Conservation (phyloP, 2,113 vertebrate species). For the Mungos mungo region DNA sequence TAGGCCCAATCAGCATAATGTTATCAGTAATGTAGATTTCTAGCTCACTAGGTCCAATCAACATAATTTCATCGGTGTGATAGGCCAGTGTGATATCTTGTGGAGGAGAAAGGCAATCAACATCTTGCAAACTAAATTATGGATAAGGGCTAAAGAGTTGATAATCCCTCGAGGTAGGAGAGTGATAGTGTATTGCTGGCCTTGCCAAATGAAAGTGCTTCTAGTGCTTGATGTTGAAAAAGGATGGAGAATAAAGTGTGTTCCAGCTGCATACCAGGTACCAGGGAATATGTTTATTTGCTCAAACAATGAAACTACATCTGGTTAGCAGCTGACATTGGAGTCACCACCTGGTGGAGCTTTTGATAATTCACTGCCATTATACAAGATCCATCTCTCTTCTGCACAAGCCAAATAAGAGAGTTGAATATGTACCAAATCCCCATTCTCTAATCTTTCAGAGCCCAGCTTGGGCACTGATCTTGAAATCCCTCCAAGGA, state of each 20-base stretch:
- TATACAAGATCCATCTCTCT: too few relatives aligned
- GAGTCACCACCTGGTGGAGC: neutral
- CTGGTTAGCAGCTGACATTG: neutral
- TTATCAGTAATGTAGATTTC: neutral
- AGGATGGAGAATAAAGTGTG: neutral
- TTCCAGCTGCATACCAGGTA: neutral
- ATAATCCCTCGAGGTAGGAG: too few relatives aligned
- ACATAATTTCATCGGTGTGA: neutral
- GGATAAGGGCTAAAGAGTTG: neutral
- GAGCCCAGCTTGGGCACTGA: neutral
- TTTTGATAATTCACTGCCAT: neutral
- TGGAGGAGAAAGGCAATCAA: neutral
- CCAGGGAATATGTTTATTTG: neutral
- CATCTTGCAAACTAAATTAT: neutral
- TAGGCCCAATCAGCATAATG: neutral
- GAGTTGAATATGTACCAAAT: neutral
- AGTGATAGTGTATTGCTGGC: fast-evolving
- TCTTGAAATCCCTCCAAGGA: neutral
- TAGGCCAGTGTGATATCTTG: neutral
- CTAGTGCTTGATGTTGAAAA: neutral
- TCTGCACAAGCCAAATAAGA: neutral
- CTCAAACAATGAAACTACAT: neutral
- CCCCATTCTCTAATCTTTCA: neutral
- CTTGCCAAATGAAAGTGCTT: neutral
- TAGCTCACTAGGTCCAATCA: neutral